These are phyloP conservation scores for Danio tinwini DNA, from an alignment of 2,797 vertebrate species.

Conservation along the genomic window DNA sequence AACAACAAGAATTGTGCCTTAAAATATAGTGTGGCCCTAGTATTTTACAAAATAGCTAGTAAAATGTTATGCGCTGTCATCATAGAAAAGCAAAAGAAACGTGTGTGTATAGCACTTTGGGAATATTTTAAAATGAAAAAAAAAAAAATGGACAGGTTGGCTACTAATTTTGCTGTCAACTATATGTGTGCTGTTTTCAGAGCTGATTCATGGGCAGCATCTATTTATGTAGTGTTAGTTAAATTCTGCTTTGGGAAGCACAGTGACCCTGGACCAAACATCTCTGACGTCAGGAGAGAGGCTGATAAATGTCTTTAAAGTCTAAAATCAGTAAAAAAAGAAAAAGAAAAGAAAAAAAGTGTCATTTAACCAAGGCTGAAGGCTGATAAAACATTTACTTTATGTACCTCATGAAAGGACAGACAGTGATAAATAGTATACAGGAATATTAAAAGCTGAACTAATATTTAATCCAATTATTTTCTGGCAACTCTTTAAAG, in stretches of 20 bases:
- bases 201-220: background rate
- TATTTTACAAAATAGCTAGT: no score
- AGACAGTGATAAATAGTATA: background rate
- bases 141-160: no score
- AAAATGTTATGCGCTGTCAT: no score
- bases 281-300: constrained; percentile 1
- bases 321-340: background rate
- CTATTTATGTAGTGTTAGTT: background rate
- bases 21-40: no score
- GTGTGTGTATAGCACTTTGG: no score
- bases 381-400: background rate
- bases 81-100: no score
- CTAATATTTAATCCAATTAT: constrained; percentile 15
- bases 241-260: constrained; percentile 3
- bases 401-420: background rate
- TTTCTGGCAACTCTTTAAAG: constrained; percentile 4
- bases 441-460: constrained; percentile 3
- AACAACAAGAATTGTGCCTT: no score
- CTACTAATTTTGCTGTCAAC: no score
- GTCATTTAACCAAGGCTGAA: background rate
- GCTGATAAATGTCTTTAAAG: background rate
- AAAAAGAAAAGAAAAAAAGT: background rate
- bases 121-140: no score
- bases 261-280: background rate
- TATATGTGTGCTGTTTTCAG: background rate